Evolutionary conservation across 2,113 vertebrate species (phyloP).

Genomic region (Ictalurus furcatus): DNA sequence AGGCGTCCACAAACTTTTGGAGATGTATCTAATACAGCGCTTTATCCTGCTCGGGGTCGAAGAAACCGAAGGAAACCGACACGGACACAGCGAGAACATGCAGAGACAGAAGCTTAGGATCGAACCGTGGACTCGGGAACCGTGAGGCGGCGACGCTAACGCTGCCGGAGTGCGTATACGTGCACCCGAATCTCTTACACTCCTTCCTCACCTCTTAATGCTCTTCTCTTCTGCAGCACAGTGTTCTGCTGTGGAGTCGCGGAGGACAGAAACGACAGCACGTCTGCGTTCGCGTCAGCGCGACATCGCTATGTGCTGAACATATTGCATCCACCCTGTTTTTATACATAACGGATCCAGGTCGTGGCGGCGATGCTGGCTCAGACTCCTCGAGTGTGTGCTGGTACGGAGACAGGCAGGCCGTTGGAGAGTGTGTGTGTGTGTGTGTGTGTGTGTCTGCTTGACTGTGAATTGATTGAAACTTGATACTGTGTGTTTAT

Average conservation of each 20-base stretch:
- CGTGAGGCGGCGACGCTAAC: no score
- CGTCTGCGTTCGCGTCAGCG: not conserved
- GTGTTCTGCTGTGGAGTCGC: not conserved
- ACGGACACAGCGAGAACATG: not conserved
- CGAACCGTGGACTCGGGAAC: no score
- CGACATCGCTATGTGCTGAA: not conserved
- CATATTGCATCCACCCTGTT: slow-evolving; percentile 25
- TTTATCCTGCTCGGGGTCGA: not conserved
- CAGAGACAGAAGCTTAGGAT: not conserved
- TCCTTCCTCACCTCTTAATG: not conserved
- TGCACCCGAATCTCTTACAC: not conserved
- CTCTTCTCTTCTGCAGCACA: slow-evolving; percentile 6
- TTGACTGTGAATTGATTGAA: not conserved
- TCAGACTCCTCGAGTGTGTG: not conserved
- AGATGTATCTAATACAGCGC: not conserved
- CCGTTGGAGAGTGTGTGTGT: slow-evolving; percentile 13
- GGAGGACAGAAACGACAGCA: not conserved
- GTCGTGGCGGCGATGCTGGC: slow-evolving; percentile 7
- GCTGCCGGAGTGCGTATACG: no score
- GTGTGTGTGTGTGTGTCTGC: not conserved
- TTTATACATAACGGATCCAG: slow-evolving; percentile 8
- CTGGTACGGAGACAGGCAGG: slow-evolving; percentile 6
- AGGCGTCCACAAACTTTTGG: not conserved
- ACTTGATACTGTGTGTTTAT: not conserved
- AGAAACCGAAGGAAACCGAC: not conserved